These are phyloP conservation scores for Melanocharis versteri DNA, from an alignment of 2,113 vertebrate genomes.

Conservation along the genomic window DNA sequence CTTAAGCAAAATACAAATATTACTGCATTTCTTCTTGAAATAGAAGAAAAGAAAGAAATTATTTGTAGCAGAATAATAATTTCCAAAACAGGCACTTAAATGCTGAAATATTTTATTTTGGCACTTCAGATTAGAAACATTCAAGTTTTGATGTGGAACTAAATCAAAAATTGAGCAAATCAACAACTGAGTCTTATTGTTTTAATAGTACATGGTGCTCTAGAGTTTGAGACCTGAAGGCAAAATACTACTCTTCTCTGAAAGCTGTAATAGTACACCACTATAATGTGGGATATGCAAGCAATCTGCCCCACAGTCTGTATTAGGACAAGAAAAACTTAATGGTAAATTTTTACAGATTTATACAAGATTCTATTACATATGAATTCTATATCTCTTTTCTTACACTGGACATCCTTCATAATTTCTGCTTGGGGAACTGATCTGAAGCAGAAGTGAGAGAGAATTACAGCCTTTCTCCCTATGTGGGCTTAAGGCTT, in stretches of 20 bases:
- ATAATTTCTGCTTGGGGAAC: not conserved
- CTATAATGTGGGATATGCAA: not conserved
- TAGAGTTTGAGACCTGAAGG: not conserved
- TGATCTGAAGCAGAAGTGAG: not conserved
- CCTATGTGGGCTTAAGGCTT: not conserved
- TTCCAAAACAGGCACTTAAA: not conserved
- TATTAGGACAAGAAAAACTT: not conserved
- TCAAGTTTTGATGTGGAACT: not conserved
- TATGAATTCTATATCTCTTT: not conserved
- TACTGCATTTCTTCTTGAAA: not conserved
- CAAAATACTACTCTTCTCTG: not conserved
- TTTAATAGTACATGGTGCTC: not conserved
- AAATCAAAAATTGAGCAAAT: not conserved
- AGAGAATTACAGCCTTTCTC: not conserved
- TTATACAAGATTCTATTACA: not conserved
- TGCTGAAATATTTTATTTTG: not conserved
- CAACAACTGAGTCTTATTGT: not conserved
- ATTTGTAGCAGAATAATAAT: not conserved
- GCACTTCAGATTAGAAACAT: not conserved
- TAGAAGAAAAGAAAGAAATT: not conserved
- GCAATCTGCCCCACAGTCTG: not conserved
- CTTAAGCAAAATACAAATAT: not conserved
- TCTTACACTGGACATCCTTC: not conserved
- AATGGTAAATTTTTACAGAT: not conserved
- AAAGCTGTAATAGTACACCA: not conserved